Evolutionary conservation across 2,888 invertebrate genomes (phyloP).

Genomic region (Aplocera efformata): DNA sequence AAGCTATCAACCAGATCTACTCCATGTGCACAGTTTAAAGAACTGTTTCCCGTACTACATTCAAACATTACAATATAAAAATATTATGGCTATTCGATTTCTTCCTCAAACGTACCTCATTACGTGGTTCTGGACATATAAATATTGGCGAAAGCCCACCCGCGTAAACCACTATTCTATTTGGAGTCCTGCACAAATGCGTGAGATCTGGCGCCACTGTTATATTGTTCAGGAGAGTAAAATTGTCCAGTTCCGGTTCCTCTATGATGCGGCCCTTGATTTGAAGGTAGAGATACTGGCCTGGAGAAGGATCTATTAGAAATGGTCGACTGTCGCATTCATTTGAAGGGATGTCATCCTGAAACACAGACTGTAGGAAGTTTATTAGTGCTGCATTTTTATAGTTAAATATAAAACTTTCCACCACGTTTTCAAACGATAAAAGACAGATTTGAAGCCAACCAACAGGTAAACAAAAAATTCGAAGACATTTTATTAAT

Average conservation of each 20-base stretch:
- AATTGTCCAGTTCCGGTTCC: slow-evolving; percentile 72
- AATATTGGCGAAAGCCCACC: slow-evolving; percentile 82
- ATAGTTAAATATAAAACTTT: too few relatives aligned
- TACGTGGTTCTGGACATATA: slow-evolving; percentile 79
- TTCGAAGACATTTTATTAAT: too few relatives aligned
- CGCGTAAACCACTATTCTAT: slow-evolving; percentile 89
- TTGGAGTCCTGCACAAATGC: slow-evolving; percentile 86
- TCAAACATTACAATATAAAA: too few relatives aligned
- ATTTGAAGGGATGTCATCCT: slow-evolving; percentile 67
- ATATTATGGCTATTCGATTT: too few relatives aligned
- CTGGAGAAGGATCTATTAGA: slow-evolving; percentile 88
- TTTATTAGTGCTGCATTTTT: too few relatives aligned
- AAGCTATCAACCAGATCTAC: too few relatives aligned
- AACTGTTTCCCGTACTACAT: too few relatives aligned
- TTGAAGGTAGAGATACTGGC: slow-evolving; percentile 89
- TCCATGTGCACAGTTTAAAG: too few relatives aligned
- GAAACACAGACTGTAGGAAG: slow-evolving; percentile 27
- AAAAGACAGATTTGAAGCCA: too few relatives aligned
- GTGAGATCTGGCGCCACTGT: slow-evolving; percentile 78
- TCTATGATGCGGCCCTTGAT: slow-evolving; percentile 83
- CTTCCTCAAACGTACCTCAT: slow-evolving; percentile 38
- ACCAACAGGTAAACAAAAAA: too few relatives aligned
- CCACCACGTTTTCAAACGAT: too few relatives aligned
- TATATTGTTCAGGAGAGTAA: slow-evolving; percentile 77
- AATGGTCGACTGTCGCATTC: slow-evolving; percentile 90